A percentile compares a stretch with the other conserved stretches of the same genome.
Conservation (phyloP, 2,888 invertebrate genomes). For the Oithona nana region DNA sequence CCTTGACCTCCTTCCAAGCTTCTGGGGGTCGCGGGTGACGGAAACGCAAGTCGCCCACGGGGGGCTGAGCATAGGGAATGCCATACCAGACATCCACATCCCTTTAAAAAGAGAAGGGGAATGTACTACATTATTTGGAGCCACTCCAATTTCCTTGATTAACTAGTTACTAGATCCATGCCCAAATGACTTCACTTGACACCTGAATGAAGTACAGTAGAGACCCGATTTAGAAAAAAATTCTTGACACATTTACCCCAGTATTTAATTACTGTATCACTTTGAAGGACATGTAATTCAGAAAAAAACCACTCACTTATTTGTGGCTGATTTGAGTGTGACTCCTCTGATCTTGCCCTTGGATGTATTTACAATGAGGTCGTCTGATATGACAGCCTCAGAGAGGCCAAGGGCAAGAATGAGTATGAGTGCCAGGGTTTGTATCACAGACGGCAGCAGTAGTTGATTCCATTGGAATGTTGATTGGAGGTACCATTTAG, state of each 20-base stretch:
- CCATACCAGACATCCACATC: conserved; percentile 54
- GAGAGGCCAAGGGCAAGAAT: conserved; percentile 19
- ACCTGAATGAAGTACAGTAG: too few species aligned
- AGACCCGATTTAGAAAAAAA: too few species aligned
- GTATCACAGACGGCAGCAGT: not conserved
- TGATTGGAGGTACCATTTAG: too few species aligned
- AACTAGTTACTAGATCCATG: too few species aligned
- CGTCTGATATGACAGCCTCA: conserved; percentile 36
- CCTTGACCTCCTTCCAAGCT: conserved; percentile 51
- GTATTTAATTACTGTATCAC: too few species aligned
- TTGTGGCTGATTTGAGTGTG: conserved; percentile 50
- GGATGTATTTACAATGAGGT: conserved; percentile 52
- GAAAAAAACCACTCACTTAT: conserved; percentile 34
- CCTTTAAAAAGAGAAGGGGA: conserved; percentile 16
- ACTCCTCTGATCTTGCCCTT: conserved; percentile 51
- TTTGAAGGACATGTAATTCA: too few species aligned
- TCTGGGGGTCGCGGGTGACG: conserved; percentile 66
- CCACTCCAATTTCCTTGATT: too few species aligned
- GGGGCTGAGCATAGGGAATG: conserved; percentile 34
- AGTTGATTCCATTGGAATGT: not conserved
- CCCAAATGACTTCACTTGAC: too few species aligned
- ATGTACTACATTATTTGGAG: too few species aligned
- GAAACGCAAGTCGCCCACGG: conserved; percentile 43
- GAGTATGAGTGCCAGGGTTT: not conserved
- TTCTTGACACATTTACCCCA: too few species aligned